These are phyloP conservation scores for Pogona vitticeps DNA, from an alignment of 2,113 vertebrate species.

Conservation along the genomic window DNA sequence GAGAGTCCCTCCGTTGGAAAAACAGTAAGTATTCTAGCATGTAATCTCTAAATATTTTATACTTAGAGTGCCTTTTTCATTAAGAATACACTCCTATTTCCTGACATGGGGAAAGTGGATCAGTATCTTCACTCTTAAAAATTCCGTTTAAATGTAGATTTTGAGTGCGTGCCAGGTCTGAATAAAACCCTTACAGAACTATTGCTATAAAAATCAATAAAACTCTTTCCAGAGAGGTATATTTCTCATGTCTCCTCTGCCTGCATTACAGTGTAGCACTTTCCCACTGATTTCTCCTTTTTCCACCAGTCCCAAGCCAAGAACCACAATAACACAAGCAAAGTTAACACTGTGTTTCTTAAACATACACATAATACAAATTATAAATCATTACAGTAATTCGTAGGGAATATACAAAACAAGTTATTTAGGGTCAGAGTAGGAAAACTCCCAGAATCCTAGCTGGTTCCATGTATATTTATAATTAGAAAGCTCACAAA, in stretches of 20 bases:
- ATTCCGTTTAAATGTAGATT: slow-evolving; percentile 27
- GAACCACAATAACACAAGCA: not conserved
- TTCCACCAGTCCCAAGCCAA: not conserved
- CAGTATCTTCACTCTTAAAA: slow-evolving; percentile 14
- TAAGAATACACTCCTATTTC: slow-evolving; percentile 29
- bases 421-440: not conserved
- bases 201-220: slow-evolving; percentile 27
- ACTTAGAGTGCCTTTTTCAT: slow-evolving; percentile 25
- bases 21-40: slow-evolving; percentile 23
- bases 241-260: slow-evolving; percentile 23
- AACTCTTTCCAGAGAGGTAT: slow-evolving; percentile 3
- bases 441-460: too few relatives aligned
- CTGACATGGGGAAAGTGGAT: slow-evolving; percentile 23
- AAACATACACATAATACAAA: not conserved
- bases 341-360: too few relatives aligned
- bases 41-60: slow-evolving; percentile 35
- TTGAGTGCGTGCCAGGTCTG: slow-evolving; percentile 15
- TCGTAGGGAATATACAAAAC: not conserved
- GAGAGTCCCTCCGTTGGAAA: not conserved
- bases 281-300: not conserved
- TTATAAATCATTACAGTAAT: not conserved
- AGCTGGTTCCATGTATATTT: too few relatives aligned
- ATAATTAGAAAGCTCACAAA: not conserved
- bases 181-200: slow-evolving; percentile 11
- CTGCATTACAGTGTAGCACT: not conserved